Base-by-base conservation (phyloP, 2,797 vertebrate species). In the Sebastes cheni region DNA sequence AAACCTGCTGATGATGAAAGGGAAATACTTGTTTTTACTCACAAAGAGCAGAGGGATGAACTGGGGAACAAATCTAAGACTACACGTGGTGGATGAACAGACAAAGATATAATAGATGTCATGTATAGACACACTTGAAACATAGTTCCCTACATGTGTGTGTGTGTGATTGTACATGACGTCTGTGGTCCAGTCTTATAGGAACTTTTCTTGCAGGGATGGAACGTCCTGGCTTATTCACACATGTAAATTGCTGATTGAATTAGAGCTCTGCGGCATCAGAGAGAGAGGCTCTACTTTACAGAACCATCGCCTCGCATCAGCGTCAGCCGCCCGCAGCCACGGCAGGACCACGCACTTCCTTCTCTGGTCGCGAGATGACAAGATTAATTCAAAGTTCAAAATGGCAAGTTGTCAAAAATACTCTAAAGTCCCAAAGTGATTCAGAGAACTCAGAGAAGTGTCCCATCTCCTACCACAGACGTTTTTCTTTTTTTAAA, bases 231-330 rank as follows among this genome's bases (percentile, higher is more conserved):
- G 13, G 16, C 18, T 14, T 0, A 7, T 77, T 88, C 86, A 73
- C 85, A 79, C 73, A 67, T 65, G n/a, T 67, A 72, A 61, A 69
- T 58, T 55, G 65, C 30, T 90, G 85, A 91, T 82, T 84, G 72
- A 77, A 84, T 90, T 72, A 74, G 60, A 67, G 54, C 39, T 58
- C 1, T 22, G 54, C 22, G 66, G 58, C 68, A 74, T 80, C 56
- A 70, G 0, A 0, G 71, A 84, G 54, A 56, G 56, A 84, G 39
- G 42, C 66, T 81, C 62, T 27, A 68, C 68, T 81, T 72, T 67
- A 74, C 30, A 42, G 66, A 46, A 60, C 65, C 8, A 75, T 89
- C 87, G 30, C 39, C 39, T 81, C 60, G 13, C 32, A 81, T 91
- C 84, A 88, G 79, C 36, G 69, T 86, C 89, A 85, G 18, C 36